Evolutionary conservation across 1,140 invertebrate species (phyloP), one percentile per base, ranked within the genome.

Genomic region (Bactericera cockerelli): DNA sequence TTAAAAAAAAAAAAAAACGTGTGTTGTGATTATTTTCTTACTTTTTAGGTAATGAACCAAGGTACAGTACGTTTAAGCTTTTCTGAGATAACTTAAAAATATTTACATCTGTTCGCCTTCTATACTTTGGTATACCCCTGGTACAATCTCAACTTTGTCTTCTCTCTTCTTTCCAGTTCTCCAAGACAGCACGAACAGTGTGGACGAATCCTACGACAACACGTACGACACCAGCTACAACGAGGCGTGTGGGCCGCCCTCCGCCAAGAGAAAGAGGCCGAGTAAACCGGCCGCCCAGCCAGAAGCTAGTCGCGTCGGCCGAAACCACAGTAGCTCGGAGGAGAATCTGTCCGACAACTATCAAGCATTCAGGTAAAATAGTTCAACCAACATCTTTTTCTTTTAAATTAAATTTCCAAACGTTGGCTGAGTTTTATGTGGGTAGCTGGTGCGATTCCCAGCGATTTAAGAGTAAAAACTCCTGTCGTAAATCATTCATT

Each of bases 181-280:
- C 19, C 42, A 49, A 49, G 42, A 49, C 42, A 49, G 22, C 42
- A 49, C 42, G 19, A 49, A 49, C 42, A 49, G n/a, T n/a, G 19
- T 19, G n/a, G 22, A 49, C 19, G 22, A 6, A 16, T 49, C 42
- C 4, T 49, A 49, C 19, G 42, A 49, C n/a, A 49, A 49, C n/a
- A 49, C 42, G 8, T 49, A 19, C 22, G 42, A 49, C 42, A 49
- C 42, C n/a, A 49, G 4, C 22, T 49, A 49, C 19, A 16, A 49
- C n/a, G 42, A 49, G 6, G 6, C 42, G 4, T 4, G 4, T 19
- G 42, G 4, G 3, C 42, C 42, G 4, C 42, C 42, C 3, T 16
- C 42, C 8, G 8, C n/a, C n/a, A 16, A 19, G 19, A 49, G 22
- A 49, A 49, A 49, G n/a, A 49, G 22, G 22, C 42, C n/a, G 19